Evolutionary conservation across 2,113 vertebrate genomes (phyloP), one percentile per base, ranked within the genome.

Genomic region (Podarcis muralis): DNA sequence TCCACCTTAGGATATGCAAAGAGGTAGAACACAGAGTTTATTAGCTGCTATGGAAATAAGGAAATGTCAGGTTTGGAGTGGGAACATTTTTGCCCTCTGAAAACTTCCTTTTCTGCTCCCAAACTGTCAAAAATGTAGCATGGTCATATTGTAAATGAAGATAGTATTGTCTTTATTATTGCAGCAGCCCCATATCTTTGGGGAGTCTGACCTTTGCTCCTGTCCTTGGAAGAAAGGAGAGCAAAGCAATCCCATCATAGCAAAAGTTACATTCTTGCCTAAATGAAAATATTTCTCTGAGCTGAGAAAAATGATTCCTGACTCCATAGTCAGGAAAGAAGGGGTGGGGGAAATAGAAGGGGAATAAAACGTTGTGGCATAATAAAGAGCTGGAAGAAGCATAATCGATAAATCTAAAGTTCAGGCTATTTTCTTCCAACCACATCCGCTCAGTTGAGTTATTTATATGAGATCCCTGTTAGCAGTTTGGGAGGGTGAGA

Each of bases 251-350:
- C 83, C 84, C 35, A 40, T 15, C 5, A 35, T 82, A 48, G 87
- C 79, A 84, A 81, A 92, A 89, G 76, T 90, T 78, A 43, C 75
- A 88, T 90, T 80, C n/a, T 93, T 78, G 22, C 79, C 90, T 85
- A 80, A 91, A 91, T 87, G 84, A 92, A 93, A 95, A 93, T 86
- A 74, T 91, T 68, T 93, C 95, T 89, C 90, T 22, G 13, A 91
- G 78, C 76, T 0, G 57, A 90, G 85, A 78, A 90, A 94, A 95
- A 90, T 2, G 1, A 91, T 86, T 80, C 62, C 75, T 91, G 90
- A 88, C 89, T 88, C 85, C 18, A 87, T 90, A 53, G 48, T 94
- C 2, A 37, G 92, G 85, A 15, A 72, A 43, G 90, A 32, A 22
- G 77, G 90, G 91, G 48, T 53, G 48, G 48, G 48, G 48, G 9